Base-by-base conservation (phyloP, 2,888 invertebrate species). In the Ichneumon xanthorius region DNA sequence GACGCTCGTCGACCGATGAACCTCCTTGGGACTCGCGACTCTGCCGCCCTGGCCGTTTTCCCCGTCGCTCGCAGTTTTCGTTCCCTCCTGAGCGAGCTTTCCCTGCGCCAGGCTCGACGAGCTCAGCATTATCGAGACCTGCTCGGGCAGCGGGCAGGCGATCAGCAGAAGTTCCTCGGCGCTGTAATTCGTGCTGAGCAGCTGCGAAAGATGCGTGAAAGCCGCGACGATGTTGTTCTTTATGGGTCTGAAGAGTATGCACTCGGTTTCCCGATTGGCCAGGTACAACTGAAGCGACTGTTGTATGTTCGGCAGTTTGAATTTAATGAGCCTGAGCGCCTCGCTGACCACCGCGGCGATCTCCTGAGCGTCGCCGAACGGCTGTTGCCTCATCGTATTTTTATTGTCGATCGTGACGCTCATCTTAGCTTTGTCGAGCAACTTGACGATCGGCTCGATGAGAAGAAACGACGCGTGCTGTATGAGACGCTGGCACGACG, bases 211-310 rank as follows among this genome's bases (percentile, higher is more conserved):
- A 94, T 98, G 97, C 9, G 98, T 96, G 94, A 99, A 99, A 50
- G 96, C 96, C 70, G 97, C 98, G 6, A 98, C 97, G 0, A 99
- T 96, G 90, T 98, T 98, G 92, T 98, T 98, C 96, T 97, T 96
- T 71, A 99, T 97, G 1, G 99, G 99, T 80, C 98, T 96, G 91
- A 99, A 99, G 11, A 99, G 95, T 90, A 99, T 99, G 90, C 98
- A 98, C 94, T 99, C 99, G 0, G 99, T 99, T 93, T 99, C 99
- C 88, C 97, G 96, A 94, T 99, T 99, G 16, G 99, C 98, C 77
- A 99, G 95, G 94, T 99, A 99, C 0, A 99, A 95, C 88, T 98
- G 97, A 98, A 99, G 98, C 16, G 98, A 97, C 4, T 97, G 95
- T 92, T 98, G 98, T 19, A 99, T 94, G 6, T 95, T 95, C 0